Evolutionary conservation across 1,140 invertebrate species (phyloP), one percentile per base, ranked within the genome.

Genomic region (Chironomus tepperi): DNA sequence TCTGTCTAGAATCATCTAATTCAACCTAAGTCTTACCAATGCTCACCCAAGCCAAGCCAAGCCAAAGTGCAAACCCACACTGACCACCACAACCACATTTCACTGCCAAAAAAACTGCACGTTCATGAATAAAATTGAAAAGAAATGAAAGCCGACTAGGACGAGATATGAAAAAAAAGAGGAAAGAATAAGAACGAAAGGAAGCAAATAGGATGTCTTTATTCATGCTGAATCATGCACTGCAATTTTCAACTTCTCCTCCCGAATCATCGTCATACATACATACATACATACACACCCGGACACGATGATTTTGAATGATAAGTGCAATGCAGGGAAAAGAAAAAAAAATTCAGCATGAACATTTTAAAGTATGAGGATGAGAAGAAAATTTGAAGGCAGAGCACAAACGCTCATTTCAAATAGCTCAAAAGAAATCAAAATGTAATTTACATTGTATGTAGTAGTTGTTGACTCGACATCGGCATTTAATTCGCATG

Each of bases 371-470:
- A 47, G 15, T 47, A 47, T 12, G 43, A 47, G 15, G 43, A n/a
- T 15, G 47, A 15, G 19, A 19, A 19, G 5, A 70, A 70, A 70
- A 19, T 70, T 70, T 70, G 65, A 18, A 70, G 19, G 65, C 65
- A n/a, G 65, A 19, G 18, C 47, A 57, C 47, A 57, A 57, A 57
- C 12, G 12, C 10, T 47, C 65, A 70, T 7, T 16, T 21, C 65
- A 70, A 70, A 70, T 19, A 21, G 65, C 18, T 70, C 65, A 70
- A 70, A 70, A 19, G 65, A 70, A 70, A 70, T 70, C 65, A 70
- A 70, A 70, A 18, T 70, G 65, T 70, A 70, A 70, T 70, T 70
- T 70, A 70, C 16, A 70, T 70, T 70, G 18, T 70, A 21, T 57
- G 9, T 57, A n/a, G 47, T n/a, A 57, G 9, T 57, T n/a, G 47